Percentiles rank a stretch among this genome's conserved stretches.
These are phyloP conservation scores for Phoxinus dragarum DNA, from an alignment of 2,797 vertebrate species.

Conservation along the genomic window DNA sequence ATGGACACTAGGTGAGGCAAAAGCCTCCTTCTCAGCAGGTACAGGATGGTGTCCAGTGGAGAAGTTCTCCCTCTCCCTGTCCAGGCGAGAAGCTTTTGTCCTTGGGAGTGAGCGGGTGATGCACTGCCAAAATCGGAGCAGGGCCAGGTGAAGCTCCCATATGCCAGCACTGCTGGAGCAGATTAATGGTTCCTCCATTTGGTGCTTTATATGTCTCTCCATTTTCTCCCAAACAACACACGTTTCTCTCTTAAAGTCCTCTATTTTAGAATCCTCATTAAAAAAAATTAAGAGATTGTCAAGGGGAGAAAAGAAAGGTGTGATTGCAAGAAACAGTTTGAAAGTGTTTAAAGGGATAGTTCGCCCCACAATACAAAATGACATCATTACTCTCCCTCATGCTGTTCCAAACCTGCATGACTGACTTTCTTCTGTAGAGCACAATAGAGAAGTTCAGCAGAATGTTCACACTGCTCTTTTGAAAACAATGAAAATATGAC, in stretches of 20 bases:
- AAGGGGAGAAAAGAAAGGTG: conserved; percentile 39
- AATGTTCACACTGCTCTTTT: conserved; percentile 5
- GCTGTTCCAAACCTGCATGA: not conserved
- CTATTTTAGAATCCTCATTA: not conserved
- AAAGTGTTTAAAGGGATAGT: not conserved
- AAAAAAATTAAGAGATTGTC: conserved; percentile 36
- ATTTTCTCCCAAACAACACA: conserved; percentile 55
- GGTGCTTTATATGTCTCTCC: conserved; percentile 56
- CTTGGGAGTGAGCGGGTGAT: conserved; percentile 56
- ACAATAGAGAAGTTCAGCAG: not conserved
- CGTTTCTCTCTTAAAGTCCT: conserved; percentile 28
- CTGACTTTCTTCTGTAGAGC: not conserved
- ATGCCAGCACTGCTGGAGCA: conserved; percentile 34
- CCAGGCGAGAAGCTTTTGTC: conserved; percentile 47
- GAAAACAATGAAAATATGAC: not conserved
- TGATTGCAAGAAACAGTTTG: conserved; percentile 36
- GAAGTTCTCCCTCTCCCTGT: conserved; percentile 28
- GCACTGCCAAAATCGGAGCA: conserved; percentile 43
- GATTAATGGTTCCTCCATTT: conserved; percentile 55
- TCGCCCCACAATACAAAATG: not conserved
- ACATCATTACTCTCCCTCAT: not conserved
- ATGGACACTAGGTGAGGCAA: conserved; percentile 74
- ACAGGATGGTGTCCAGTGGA: conserved; percentile 30
- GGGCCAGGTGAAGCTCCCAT: conserved; percentile 35
- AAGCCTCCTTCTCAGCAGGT: conserved; percentile 57